Percentiles rank a stretch among this genome's conserved stretches.
Conservation (phyloP, 2,888 invertebrate genomes). For the Spicauda simplicius region DNA sequence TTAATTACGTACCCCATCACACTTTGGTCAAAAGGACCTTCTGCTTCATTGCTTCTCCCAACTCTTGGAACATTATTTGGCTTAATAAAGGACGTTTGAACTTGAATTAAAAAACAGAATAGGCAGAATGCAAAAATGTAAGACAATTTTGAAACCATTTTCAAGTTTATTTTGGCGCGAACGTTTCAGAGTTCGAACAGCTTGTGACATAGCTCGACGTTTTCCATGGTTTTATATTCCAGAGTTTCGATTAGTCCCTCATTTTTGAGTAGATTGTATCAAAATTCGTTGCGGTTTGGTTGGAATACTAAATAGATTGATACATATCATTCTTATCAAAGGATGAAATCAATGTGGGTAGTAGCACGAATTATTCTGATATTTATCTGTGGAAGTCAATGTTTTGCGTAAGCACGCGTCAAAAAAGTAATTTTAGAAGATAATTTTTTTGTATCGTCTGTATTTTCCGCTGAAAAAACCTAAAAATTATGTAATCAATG, state of each 20-base stretch:
- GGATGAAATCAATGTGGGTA: constrained; percentile 24
- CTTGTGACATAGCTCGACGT: constrained; percentile 44
- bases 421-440: too few species aligned
- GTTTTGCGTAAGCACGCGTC: too few species aligned
- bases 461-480: too few species aligned
- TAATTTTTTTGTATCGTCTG: too few species aligned
- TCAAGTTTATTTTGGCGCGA: constrained; percentile 47
- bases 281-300: constrained; percentile 38
- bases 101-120: constrained; percentile 56
- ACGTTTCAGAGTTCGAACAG: constrained; percentile 36
- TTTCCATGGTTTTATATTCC: constrained; percentile 54
- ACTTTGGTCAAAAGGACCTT: constrained; percentile 64
- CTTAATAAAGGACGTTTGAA: constrained; percentile 72
- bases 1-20: constrained; percentile 78
- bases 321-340: neutral
- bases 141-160: constrained; percentile 63
- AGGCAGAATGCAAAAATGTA: constrained; percentile 56
- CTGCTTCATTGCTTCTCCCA: constrained; percentile 74
- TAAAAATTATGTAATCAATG: too few species aligned
- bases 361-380: neutral
- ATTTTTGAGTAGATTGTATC: constrained; percentile 55
- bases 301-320: constrained; percentile 51
- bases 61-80: constrained; percentile 76
- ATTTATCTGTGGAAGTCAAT: neutral
- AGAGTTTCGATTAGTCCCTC: constrained; percentile 62